Percentiles rank a stretch among this genome's conserved stretches.
phyloP scores from a whole-genome alignment of 2,113 vertebrate species.

The Pan troglodytes region NHGRI_mPanTro3-v2.1_pri NC_072417.2:57736001-57736500 shows the following conservation, averaged over 20 bases:
- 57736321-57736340: background rate
- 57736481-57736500: background rate
- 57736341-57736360: background rate
- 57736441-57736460: background rate
- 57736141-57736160: background rate
- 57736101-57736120: background rate
- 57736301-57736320: background rate
- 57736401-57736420: background rate
- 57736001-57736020: no score
- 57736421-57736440: background rate
- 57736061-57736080: background rate
- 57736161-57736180: background rate
- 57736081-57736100: background rate
- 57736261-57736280: accelerated
- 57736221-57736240: background rate
- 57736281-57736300: accelerated
- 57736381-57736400: background rate
- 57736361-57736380: background rate
- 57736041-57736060: background rate
- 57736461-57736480: background rate
- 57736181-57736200: background rate
- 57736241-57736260: no score
- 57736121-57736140: background rate
- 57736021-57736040: accelerated
- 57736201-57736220: background rate